Conservation (phyloP, 2,797 vertebrate species). For the Oryzias sinensis region DNA sequence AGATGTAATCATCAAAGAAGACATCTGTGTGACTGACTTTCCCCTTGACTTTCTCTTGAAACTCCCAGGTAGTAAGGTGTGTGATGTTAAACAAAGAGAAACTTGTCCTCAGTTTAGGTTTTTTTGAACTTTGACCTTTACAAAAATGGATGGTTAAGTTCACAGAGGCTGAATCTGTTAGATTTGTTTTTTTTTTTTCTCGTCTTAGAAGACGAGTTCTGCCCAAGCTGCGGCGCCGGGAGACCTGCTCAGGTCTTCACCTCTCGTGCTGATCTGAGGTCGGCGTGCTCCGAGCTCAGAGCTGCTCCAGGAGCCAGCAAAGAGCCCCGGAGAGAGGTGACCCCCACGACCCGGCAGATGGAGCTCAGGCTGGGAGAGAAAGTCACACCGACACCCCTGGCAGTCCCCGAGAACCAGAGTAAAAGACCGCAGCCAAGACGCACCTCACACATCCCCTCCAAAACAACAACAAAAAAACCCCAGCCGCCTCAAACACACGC, state of each 20-base stretch:
- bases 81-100: slow-evolving; percentile 45
- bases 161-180: slow-evolving; percentile 4
- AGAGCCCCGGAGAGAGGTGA: slow-evolving; percentile 66
- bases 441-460: slow-evolving; percentile 45
- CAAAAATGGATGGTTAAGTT: too few species aligned
- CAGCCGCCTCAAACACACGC: slow-evolving; percentile 49
- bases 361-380: slow-evolving; percentile 78
- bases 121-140: too few species aligned
- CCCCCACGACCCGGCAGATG: slow-evolving; percentile 78
- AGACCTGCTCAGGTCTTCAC: slow-evolving; percentile 67
- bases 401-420: slow-evolving; percentile 71
- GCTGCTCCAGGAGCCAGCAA: slow-evolving; percentile 69
- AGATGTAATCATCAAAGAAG: slow-evolving; percentile 77
- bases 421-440: slow-evolving; percentile 72
- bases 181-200: slow-evolving; percentile 7
- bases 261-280: slow-evolving; percentile 54
- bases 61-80: slow-evolving; percentile 59
- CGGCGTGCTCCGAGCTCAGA: slow-evolving; percentile 45
- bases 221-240: slow-evolving; percentile 38
- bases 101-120: too few species aligned
- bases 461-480: slow-evolving; percentile 20
- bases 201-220: slow-evolving; percentile 45
- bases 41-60: slow-evolving; percentile 30
- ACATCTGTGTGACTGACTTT: slow-evolving; percentile 71
- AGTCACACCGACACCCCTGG: slow-evolving; percentile 77